Percentiles rank a stretch among this genome's conserved stretches.
phyloP scores from a whole-genome alignment of 1,140 invertebrate genomes.

The Ditylenchus dipsaci region DNA sequence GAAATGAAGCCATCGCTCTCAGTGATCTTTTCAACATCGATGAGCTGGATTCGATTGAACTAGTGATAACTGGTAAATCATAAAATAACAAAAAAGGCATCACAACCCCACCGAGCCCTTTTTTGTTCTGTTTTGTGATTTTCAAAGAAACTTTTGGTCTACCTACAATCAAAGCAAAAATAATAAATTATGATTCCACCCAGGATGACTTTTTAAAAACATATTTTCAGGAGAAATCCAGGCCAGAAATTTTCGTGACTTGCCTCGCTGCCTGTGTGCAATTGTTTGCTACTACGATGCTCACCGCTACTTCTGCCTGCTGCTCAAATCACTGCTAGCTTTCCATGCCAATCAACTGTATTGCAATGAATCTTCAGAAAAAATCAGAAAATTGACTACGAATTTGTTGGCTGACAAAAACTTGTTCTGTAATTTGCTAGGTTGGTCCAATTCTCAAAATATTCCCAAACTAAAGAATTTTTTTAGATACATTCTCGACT shows the following conservation, averaged over 20 bases:
- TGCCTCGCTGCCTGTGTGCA: background rate
- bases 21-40: background rate
- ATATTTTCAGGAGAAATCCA: background rate
- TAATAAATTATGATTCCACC: no score
- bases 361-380: background rate
- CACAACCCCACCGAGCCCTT: no score
- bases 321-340: constrained; percentile 4
- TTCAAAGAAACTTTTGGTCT: no score
- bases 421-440: background rate
- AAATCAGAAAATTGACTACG: background rate
- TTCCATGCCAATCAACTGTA: constrained; percentile 3
- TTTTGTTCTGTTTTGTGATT: no score
- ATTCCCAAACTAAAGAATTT: background rate
- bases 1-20: background rate
- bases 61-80: background rate
- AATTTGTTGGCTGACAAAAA: background rate
- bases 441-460: background rate
- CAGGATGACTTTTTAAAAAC: no score
- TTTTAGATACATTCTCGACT: background rate
- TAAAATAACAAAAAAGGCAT: no score
- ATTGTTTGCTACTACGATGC: background rate
- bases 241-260: background rate
- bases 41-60: background rate
- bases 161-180: no score
- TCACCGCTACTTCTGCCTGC: background rate